These are phyloP conservation scores for Centropus bengalensis DNA, from an alignment of 2,113 vertebrate genomes.

Conservation along the genomic window DNA sequence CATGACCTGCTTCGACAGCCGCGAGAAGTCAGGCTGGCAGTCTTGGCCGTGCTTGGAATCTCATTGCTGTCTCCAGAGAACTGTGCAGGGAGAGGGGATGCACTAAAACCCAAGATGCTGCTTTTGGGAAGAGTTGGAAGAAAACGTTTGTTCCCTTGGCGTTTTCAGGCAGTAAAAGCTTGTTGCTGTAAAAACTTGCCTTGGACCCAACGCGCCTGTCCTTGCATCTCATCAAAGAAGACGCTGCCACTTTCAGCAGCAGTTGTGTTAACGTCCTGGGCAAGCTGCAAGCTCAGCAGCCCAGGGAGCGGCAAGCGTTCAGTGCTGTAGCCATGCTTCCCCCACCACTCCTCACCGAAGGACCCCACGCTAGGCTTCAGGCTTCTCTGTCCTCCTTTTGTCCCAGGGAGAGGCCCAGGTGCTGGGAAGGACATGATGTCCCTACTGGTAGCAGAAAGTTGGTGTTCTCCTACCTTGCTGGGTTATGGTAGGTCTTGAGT, in stretches of 20 bases:
- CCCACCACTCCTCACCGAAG: neutral
- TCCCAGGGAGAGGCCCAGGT: neutral
- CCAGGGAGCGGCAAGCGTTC: neutral
- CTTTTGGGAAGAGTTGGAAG: neutral
- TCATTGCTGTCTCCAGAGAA: neutral
- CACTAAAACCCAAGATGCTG: neutral
- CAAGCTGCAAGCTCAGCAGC: neutral
- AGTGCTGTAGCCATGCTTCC: neutral
- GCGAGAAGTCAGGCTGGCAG: neutral
- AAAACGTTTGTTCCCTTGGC: neutral
- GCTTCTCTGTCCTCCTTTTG: neutral
- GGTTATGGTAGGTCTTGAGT: neutral
- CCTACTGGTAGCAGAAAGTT: accelerated
- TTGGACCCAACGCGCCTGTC: neutral
- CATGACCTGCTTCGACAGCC: neutral
- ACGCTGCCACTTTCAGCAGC: neutral
- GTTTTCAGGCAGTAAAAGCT: conserved; percentile 11
- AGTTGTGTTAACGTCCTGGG: neutral
- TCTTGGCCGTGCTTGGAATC: neutral
- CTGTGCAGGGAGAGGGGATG: neutral
- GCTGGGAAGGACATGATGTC: neutral
- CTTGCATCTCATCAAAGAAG: neutral
- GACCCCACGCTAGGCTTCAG: neutral
- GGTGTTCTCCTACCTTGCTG: neutral
- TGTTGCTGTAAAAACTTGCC: neutral